phyloP scores from a whole-genome alignment of 2,797 vertebrate species.

The Emydoidea blandingii region DNA sequence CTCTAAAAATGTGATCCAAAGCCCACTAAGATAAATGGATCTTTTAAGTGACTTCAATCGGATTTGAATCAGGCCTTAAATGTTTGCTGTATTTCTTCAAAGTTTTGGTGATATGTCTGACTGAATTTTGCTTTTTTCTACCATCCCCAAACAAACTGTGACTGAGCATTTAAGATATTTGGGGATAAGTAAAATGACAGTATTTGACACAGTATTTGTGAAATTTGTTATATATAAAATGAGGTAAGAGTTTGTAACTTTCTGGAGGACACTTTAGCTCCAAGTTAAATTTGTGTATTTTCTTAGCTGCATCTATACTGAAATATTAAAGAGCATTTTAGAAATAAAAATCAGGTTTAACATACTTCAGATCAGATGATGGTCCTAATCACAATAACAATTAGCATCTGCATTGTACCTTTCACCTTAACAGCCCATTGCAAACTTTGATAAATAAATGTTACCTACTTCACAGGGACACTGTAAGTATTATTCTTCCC shows the following conservation, averaged over 20 bases:
- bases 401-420: not conserved
- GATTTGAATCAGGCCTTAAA: not conserved
- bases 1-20: not conserved
- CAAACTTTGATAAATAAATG: not conserved
- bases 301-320: not conserved
- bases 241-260: not conserved
- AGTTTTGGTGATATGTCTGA: not conserved
- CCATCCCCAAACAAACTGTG: not conserved
- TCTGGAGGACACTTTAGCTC: not conserved
- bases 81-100: not conserved
- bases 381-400: not conserved
- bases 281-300: not conserved
- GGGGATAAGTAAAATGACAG: no score
- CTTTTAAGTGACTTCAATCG: not conserved
- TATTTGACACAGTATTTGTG: not conserved
- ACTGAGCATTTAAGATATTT: not conserved
- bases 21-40: not conserved
- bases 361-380: not conserved
- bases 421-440: not conserved
- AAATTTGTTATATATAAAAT: not conserved
- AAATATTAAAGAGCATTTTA: not conserved
- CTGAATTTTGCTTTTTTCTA: not conserved
- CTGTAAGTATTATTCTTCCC: not conserved
- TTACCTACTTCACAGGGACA: not conserved
- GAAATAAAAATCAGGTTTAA: not conserved